Evolutionary conservation across 2,113 vertebrate genomes (phyloP).

Genomic region (Hypanus sabinus): DNA sequence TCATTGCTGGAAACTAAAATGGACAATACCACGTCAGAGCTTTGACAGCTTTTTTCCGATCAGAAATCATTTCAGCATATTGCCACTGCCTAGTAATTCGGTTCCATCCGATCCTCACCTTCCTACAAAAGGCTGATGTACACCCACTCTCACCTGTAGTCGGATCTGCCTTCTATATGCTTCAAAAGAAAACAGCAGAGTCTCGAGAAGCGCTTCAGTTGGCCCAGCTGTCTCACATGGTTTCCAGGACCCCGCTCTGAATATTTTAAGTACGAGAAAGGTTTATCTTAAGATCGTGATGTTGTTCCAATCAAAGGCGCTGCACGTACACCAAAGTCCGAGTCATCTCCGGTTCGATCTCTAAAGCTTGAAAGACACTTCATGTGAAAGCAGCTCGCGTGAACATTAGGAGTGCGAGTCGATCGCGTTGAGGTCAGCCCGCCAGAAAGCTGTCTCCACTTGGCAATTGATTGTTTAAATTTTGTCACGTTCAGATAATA

Average conservation of each 20-base stretch:
- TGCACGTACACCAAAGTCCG: background rate
- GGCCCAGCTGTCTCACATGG: background rate
- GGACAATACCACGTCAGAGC: background rate
- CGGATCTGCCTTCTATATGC: background rate
- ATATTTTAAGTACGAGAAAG: background rate
- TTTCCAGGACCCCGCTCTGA: background rate
- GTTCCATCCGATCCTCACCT: background rate
- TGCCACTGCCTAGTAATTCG: too few species aligned
- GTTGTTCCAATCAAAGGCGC: background rate
- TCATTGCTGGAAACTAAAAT: background rate
- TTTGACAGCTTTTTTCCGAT: background rate
- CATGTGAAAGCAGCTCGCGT: background rate
- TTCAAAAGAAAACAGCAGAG: background rate
- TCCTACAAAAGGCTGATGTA: background rate
- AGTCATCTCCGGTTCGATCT: background rate
- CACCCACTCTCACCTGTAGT: background rate
- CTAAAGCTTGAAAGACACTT: background rate
- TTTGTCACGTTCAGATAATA: background rate
- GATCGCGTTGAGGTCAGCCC: background rate
- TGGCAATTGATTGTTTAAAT: background rate
- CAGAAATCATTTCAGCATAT: too few species aligned
- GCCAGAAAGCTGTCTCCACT: background rate
- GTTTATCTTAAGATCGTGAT: background rate
- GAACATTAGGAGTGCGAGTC: background rate
- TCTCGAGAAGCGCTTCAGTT: too few species aligned